These are phyloP conservation scores for Myocastor coypus DNA, from an alignment of 2,113 vertebrate species.

Conservation along the genomic window DNA sequence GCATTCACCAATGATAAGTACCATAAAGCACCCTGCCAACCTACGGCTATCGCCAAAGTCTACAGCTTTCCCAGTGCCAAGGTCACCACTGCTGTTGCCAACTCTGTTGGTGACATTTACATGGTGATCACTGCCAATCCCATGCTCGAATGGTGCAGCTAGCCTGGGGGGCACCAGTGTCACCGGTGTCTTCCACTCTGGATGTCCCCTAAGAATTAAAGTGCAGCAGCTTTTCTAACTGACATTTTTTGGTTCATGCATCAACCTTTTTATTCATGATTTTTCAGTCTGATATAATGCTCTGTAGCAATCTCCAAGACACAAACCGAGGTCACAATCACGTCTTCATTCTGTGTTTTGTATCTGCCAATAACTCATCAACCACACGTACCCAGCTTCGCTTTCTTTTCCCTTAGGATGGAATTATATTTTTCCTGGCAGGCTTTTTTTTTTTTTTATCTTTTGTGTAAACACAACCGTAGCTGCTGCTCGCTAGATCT, in stretches of 20 bases:
- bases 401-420: background rate
- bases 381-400: constrained; percentile 40
- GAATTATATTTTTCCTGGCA: constrained; percentile 67
- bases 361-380: constrained; percentile 42
- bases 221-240: background rate
- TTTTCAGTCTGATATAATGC: background rate
- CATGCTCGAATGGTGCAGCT: background rate
- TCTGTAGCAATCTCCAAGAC: background rate
- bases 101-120: constrained; percentile 11
- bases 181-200: background rate
- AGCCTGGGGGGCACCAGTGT: background rate
- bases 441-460: background rate
- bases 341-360: constrained; percentile 15
- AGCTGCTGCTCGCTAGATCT: background rate
- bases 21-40: background rate
- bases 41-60: background rate
- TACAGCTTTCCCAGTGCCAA: background rate
- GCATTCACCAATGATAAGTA: background rate
- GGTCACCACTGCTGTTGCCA: background rate
- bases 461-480: constrained; percentile 50
- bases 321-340: background rate
- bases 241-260: background rate
- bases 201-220: background rate
- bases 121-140: background rate
- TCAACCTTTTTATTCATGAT: background rate